Conservation (phyloP, 2,113 vertebrate genomes). For the Zapornia atra region DNA sequence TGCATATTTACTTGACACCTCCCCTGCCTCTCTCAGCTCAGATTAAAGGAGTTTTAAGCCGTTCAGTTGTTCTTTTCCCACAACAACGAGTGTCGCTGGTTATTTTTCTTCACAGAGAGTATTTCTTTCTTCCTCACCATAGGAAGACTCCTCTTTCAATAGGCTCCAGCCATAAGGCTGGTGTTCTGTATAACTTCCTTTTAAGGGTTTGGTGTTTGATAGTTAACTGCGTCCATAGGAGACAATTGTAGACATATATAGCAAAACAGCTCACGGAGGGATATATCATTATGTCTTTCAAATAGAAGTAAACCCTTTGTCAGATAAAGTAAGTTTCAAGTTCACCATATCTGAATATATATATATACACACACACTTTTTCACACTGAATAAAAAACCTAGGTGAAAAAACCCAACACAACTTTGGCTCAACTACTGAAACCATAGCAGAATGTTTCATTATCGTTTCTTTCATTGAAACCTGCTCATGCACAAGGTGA, state of each 20-base stretch:
- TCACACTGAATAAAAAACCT: not conserved
- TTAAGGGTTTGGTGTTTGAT: not conserved
- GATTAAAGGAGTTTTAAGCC: not conserved
- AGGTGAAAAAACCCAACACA: not conserved
- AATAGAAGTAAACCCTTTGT: not conserved
- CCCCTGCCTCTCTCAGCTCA: not conserved
- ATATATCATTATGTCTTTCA: not conserved
- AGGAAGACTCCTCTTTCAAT: not conserved
- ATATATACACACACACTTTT: not conserved
- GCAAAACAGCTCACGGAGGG: not conserved
- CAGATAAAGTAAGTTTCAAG: not conserved
- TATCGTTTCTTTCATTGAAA: not conserved
- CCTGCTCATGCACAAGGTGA: not conserved
- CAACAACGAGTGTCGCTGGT: not conserved
- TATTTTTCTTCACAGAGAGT: not conserved
- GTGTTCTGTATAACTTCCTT: not conserved
- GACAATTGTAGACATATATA: not conserved
- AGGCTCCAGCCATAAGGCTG: not conserved
- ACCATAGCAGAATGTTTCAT: not conserved
- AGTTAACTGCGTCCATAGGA: not conserved
- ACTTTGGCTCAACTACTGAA: not conserved
- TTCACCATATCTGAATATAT: not conserved
- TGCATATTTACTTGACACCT: not conserved
- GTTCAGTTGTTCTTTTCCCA: not conserved
- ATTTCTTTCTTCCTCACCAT: not conserved